Base-by-base conservation (phyloP, 1,140 invertebrate genomes). In the Phenacoccus solenopsis region DNA sequence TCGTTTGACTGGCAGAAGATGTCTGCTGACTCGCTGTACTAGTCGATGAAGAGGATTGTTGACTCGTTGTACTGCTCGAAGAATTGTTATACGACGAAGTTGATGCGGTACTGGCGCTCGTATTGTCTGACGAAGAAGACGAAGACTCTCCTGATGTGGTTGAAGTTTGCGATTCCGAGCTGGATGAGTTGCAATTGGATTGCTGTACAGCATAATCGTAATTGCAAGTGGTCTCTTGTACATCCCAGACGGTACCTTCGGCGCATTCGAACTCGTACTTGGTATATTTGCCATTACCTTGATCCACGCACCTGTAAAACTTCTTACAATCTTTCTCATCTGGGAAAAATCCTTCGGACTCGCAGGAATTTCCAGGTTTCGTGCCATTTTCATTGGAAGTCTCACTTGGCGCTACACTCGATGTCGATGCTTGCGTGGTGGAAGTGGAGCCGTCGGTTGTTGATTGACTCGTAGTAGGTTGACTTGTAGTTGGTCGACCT, bases 241-340 rank as follows among this genome's bases (percentile, higher is more conserved):
- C 81, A 79, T 90, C 88, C 87, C 87, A 91, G 71, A 88, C 83
- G 9, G 88, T 90, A 71, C 86, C 84, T 57, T 81, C 80, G 21
- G 84, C 85, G 76, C 88, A 91, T 12, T 80, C 81, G 78, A 87
- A 91, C 74, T 88, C 84, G 74, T 86, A 86, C 76, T 81, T 84
- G 68, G 79, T 83, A 72, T 82, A 88, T 1, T 78, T 79, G 69
- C 79, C 81, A 30, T 80, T 75, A 0, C 82, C 82, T 70, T 84
- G 82, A 69, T 81, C 81, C 21, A 90, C 86, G 78, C 90, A 91
- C 78, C 88, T 83, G 75, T 90, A 90, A 77, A 91, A 91, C 77
- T 88, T 88, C 71, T 80, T 84, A 75, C 90, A 93, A 75, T 91
- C 83, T 72, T 81, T 78, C 35, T 80, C 81, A 79, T 89, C 84